Percentiles rank a stretch among this genome's conserved stretches.
These are phyloP conservation scores for Hartigia nigra DNA, from an alignment of 2,888 invertebrate genomes.

Conservation along the genomic window DNA sequence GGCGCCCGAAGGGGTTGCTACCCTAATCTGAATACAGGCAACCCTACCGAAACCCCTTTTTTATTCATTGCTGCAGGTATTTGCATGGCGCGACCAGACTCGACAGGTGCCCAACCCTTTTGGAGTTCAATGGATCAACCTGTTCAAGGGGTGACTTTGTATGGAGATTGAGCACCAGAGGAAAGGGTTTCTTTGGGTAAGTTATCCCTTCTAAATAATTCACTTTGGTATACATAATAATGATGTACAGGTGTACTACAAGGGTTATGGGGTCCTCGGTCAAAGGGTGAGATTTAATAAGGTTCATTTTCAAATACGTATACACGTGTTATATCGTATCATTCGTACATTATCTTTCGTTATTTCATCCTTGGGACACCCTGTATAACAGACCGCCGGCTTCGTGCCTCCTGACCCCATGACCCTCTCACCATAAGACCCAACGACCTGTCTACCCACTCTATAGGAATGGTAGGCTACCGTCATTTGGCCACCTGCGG, in stretches of 20 bases:
- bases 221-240: neutral
- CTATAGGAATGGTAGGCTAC: slow-evolving; percentile 44
- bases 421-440: slow-evolving; percentile 41
- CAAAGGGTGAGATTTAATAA: neutral
- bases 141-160: slow-evolving; percentile 39
- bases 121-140: slow-evolving; percentile 43
- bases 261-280: neutral
- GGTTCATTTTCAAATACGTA: neutral
- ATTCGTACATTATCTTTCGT: neutral
- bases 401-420: slow-evolving; percentile 45
- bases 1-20: slow-evolving; percentile 5
- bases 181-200: neutral
- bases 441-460: slow-evolving; percentile 40
- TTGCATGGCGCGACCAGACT: slow-evolving; percentile 47
- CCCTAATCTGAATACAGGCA: slow-evolving; percentile 61
- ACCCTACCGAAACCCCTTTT: slow-evolving; percentile 51
- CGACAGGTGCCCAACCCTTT: slow-evolving; percentile 51
- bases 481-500: slow-evolving; percentile 50
- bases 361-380: neutral
- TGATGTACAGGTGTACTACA: neutral
- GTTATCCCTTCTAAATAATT: neutral
- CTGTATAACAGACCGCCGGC: slow-evolving; percentile 18
- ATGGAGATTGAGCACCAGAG: slow-evolving; percentile 41
- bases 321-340: neutral
- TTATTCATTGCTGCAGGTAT: slow-evolving; percentile 53